Percentiles rank a stretch among this genome's conserved stretches.
phyloP scores from a whole-genome alignment of 1,140 invertebrate species.

The Drosophila auraria region DNA sequence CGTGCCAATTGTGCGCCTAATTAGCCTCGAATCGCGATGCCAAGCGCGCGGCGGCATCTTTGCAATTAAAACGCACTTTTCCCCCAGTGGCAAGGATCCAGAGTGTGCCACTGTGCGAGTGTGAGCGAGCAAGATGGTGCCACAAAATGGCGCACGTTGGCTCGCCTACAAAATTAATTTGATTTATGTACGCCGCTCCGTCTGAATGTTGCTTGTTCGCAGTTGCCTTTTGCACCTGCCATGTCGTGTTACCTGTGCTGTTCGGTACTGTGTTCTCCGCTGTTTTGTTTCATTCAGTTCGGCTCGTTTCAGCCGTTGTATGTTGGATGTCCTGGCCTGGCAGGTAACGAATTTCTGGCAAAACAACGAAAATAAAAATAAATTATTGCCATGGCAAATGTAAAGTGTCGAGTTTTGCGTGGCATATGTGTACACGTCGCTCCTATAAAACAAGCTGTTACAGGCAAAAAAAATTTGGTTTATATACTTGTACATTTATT shows the following conservation, averaged over 20 bases:
- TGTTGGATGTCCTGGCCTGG: constrained; percentile 33
- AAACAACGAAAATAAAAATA: constrained; percentile 80
- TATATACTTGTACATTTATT: background rate
- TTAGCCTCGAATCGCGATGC: constrained; percentile 75
- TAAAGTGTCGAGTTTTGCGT: constrained; percentile 80
- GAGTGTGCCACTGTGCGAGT: constrained; percentile 1
- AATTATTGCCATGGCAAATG: constrained; percentile 76
- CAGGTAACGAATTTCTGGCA: constrained; percentile 77
- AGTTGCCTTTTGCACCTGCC: constrained; percentile 59
- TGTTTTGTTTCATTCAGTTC: constrained; percentile 22
- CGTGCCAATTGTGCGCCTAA: constrained; percentile 81
- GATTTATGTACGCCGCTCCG: constrained; percentile 70
- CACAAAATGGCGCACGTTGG: constrained; percentile 74
- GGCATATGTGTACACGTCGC: constrained; percentile 66
- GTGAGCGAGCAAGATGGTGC: constrained; percentile 14
- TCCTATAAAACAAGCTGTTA: constrained; percentile 71
- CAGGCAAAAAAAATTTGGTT: constrained; percentile 13
- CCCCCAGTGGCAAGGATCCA: constrained; percentile 7
- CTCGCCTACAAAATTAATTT: constrained; percentile 81
- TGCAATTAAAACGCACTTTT: constrained; percentile 83
- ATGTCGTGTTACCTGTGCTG: constrained; percentile 57
- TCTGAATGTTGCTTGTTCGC: constrained; percentile 51
- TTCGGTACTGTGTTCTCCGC: constrained; percentile 26
- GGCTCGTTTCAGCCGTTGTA: constrained; percentile 23
- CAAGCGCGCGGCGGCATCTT: constrained; percentile 66